phyloP scores from a whole-genome alignment of 2,888 invertebrate genomes.

The Stenichneumon culpator region DNA sequence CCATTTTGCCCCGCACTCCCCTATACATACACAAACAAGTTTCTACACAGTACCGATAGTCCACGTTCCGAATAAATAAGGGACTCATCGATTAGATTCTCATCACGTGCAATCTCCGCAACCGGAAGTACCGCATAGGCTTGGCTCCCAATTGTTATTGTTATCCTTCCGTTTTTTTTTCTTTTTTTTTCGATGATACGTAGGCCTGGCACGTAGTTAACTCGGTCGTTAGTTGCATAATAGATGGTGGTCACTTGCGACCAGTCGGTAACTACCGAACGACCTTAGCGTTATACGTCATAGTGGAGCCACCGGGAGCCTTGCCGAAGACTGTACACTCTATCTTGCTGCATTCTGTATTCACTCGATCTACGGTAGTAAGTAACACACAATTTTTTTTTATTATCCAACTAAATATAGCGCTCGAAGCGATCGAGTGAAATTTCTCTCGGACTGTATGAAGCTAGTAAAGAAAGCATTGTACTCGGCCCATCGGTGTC shows the following conservation, averaged over 20 bases:
- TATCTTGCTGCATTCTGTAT: slow-evolving; percentile 4
- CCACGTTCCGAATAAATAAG: background rate
- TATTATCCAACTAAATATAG: slow-evolving; percentile 49
- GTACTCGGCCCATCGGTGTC: slow-evolving; percentile 20
- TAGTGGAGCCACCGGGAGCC: slow-evolving; percentile 41
- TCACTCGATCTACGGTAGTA: slow-evolving; percentile 14
- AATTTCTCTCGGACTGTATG: slow-evolving; percentile 22
- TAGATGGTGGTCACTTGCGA: slow-evolving; percentile 52
- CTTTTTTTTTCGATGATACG: slow-evolving; percentile 29
- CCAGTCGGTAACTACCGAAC: slow-evolving; percentile 48
- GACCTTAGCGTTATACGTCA: slow-evolving; percentile 57
- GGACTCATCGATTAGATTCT: slow-evolving; percentile 15
- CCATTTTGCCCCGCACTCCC: no score
- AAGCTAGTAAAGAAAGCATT: slow-evolving; percentile 38
- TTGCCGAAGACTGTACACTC: background rate
- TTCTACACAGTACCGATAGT: background rate
- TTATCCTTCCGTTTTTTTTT: slow-evolving; percentile 20
- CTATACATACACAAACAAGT: background rate
- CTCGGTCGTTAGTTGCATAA: slow-evolving; percentile 63
- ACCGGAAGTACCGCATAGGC: slow-evolving; percentile 26
- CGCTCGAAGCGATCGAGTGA: slow-evolving; percentile 41
- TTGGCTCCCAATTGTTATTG: slow-evolving; percentile 15
- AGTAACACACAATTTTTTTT: background rate
- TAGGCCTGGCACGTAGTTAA: slow-evolving; percentile 44
- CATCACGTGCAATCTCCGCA: slow-evolving; percentile 24